phyloP scores from a whole-genome alignment of 1,140 invertebrate species.

The Magallana ariakensis region DNA sequence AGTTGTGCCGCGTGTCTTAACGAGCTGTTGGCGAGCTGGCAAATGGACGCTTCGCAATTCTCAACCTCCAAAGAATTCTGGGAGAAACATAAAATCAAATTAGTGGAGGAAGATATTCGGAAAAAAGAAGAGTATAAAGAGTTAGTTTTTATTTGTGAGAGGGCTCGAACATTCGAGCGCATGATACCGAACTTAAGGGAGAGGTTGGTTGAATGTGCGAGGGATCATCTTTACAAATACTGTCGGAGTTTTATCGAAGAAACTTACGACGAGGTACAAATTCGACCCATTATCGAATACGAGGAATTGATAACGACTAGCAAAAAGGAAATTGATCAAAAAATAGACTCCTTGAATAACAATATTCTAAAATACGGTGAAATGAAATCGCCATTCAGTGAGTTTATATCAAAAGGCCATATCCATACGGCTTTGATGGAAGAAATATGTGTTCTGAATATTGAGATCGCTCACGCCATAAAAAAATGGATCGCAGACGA shows the following conservation, averaged over 20 bases:
- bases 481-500: slow-evolving; percentile 69
- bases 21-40: slow-evolving; percentile 58
- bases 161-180: slow-evolving; percentile 67
- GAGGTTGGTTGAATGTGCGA: slow-evolving; percentile 62
- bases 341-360: slow-evolving; percentile 61
- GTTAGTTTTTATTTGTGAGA: slow-evolving; percentile 63
- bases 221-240: slow-evolving; percentile 67
- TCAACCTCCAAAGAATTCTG: slow-evolving; percentile 67
- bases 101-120: slow-evolving; percentile 48
- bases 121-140: slow-evolving; percentile 53
- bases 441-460: slow-evolving; percentile 65
- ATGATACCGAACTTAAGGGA: slow-evolving; percentile 62
- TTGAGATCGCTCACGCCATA: slow-evolving; percentile 62
- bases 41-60: slow-evolving; percentile 53
- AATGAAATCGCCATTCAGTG: slow-evolving; percentile 64
- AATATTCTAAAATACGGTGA: slow-evolving; percentile 69
- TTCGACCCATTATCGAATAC: slow-evolving; percentile 63
- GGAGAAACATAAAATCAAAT: slow-evolving; percentile 56
- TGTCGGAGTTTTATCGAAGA: slow-evolving; percentile 68
- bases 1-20: slow-evolving; percentile 56
- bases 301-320: slow-evolving; percentile 61
- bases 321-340: slow-evolving; percentile 63
- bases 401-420: slow-evolving; percentile 62
- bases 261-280: slow-evolving; percentile 59
- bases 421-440: slow-evolving; percentile 65